Evolutionary conservation across 2,888 invertebrate genomes (phyloP).

Genomic region (Papilio elwesi): DNA sequence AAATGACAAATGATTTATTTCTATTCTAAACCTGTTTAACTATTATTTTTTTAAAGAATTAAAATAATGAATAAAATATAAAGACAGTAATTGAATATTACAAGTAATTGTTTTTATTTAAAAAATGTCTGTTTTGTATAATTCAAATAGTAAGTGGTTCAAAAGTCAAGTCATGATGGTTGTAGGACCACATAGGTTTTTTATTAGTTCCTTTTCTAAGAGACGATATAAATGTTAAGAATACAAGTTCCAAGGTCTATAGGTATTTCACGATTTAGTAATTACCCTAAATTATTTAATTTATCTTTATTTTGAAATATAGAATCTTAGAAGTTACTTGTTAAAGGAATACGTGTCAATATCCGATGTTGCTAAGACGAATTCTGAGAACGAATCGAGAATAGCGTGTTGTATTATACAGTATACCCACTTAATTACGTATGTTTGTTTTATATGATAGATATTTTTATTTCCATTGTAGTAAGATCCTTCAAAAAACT

Average conservation of each 20-base stretch:
- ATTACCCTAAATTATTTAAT: not conserved
- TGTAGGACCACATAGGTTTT: too few relatives aligned
- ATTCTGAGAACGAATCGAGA: constrained; percentile 3
- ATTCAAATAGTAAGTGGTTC: too few relatives aligned
- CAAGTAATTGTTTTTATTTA: too few relatives aligned
- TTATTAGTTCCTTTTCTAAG: too few relatives aligned
- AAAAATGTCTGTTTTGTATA: too few relatives aligned
- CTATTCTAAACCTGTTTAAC: not conserved
- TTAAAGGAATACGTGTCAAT: not conserved
- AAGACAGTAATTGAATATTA: not conserved
- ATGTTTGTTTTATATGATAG: not conserved
- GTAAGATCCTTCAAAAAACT: too few relatives aligned
- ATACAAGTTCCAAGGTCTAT: not conserved
- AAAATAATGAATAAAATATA: not conserved
- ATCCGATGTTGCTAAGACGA: not conserved
- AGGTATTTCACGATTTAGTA: too few relatives aligned
- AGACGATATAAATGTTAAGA: not conserved
- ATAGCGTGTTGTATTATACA: not conserved
- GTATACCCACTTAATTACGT: not conserved
- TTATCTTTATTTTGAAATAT: not conserved
- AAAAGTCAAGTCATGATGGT: too few relatives aligned
- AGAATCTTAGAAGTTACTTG: not conserved
- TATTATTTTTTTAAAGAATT: not conserved
- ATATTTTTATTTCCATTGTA: too few relatives aligned
- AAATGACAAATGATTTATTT: not conserved